These are phyloP conservation scores for Alces alces DNA, from an alignment of 2,113 vertebrate genomes.

Conservation along the genomic window DNA sequence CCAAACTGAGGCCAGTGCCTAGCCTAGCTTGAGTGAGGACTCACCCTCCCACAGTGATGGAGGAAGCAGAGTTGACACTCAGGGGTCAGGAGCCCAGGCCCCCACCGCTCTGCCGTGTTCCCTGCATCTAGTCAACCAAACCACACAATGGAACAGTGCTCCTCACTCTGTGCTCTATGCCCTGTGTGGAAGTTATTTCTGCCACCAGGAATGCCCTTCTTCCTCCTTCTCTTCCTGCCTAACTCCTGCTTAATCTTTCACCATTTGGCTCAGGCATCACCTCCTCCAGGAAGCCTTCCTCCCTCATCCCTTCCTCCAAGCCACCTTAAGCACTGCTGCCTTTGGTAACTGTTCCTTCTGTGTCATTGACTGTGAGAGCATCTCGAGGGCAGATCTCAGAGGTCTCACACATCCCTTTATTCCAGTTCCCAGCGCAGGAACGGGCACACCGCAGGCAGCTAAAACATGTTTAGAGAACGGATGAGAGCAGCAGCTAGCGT, in stretches of 20 bases:
- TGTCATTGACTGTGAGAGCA: no score
- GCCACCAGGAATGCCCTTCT: no score
- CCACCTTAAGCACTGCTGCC: background rate
- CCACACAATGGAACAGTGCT: accelerated
- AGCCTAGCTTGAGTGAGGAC: background rate
- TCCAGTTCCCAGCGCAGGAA: background rate
- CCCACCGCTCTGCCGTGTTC: accelerated
- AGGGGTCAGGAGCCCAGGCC: background rate
- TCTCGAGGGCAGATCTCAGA: background rate
- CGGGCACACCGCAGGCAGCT: background rate
- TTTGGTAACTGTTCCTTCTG: background rate
- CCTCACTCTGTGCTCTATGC: background rate
- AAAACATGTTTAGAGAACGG: background rate
- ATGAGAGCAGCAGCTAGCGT: background rate
- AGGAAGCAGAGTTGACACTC: background rate
- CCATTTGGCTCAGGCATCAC: background rate
- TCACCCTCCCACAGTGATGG: background rate
- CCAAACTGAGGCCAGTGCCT: background rate
- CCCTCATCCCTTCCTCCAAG: background rate
- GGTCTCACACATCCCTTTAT: background rate
- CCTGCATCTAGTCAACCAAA: no score
- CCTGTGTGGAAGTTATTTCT: background rate
- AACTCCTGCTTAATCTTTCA: background rate
- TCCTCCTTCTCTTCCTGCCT: background rate
- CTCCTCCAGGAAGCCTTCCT: constrained; percentile 7